Percentiles rank a stretch among this genome's conserved stretches.
phyloP scores from a whole-genome alignment of 2,113 vertebrate species.

The Calonectris borealis region DNA sequence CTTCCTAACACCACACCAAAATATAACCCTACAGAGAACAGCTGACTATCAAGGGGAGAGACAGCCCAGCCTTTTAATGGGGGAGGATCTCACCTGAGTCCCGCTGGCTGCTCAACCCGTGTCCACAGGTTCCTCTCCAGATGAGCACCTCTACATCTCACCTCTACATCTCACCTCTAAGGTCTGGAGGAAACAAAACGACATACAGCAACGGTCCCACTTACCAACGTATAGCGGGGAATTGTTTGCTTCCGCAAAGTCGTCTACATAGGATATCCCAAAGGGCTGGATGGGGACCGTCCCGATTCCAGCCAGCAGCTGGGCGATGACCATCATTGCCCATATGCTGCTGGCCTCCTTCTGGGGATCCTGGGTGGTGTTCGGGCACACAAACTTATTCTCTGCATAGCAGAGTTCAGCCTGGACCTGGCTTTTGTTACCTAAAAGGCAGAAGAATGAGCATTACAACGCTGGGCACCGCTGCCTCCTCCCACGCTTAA shows the following conservation, averaged over 20 bases:
- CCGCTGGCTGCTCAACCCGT: not conserved
- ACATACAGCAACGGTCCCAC: not conserved
- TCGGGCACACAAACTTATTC: conserved; percentile 27
- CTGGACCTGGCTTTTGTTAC: conserved; percentile 65
- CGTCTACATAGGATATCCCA: conserved; percentile 94
- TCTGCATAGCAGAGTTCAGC: conserved; percentile 67
- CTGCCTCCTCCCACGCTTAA: not conserved
- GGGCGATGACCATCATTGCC: conserved; percentile 88
- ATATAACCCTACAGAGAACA: not conserved
- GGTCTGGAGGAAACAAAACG: not conserved
- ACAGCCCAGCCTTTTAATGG: not conserved
- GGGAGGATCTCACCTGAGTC: not conserved
- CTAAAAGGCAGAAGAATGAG: conserved; percentile 36
- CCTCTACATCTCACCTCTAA: not conserved
- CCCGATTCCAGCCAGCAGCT: conserved; percentile 90
- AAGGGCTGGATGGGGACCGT: conserved; percentile 96
- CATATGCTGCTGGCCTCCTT: conserved; percentile 82
- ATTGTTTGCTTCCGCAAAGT: conserved; percentile 88
- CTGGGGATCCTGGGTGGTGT: conserved; percentile 9
- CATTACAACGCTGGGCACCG: not conserved
- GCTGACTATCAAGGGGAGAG: not conserved
- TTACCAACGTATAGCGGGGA: conserved; percentile 92
- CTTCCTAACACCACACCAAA: not conserved
- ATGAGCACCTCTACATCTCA: not conserved
- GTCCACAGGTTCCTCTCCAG: not conserved